A percentile compares a stretch with the other conserved stretches of the same genome.
phyloP scores from a whole-genome alignment of 2,888 invertebrate species.

The Cephus runcator region DNA sequence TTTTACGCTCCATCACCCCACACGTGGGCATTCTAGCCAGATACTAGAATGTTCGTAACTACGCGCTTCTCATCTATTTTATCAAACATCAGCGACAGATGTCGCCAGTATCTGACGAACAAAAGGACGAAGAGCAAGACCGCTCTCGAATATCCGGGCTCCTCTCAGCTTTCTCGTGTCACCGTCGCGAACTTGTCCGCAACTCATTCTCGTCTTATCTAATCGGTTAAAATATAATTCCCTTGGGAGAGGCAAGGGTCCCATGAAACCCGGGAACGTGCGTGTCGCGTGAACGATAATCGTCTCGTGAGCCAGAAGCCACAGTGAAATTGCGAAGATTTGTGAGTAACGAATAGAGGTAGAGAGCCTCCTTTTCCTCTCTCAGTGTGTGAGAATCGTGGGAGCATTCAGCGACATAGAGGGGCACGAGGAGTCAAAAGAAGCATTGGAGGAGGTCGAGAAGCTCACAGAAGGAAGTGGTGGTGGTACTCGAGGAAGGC shows the following conservation, averaged over 20 bases:
- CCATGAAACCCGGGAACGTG: neutral
- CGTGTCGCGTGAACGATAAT: neutral
- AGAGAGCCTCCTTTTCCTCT: neutral
- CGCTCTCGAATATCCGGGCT: neutral
- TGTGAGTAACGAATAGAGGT: neutral
- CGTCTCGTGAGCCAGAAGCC: neutral
- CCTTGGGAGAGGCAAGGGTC: neutral
- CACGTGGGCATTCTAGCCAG: neutral
- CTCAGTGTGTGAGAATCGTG: neutral
- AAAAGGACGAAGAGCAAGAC: neutral
- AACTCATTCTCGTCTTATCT: slow-evolving; percentile 4
- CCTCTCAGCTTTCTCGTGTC: slow-evolving; percentile 9
- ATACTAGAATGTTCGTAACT: neutral
- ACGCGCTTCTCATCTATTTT: neutral
- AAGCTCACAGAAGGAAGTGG: neutral
- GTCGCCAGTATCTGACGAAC: neutral
- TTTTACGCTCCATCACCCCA: neutral
- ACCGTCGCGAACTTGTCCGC: slow-evolving; percentile 6
- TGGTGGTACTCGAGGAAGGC: neutral
- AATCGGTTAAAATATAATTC: slow-evolving; percentile 1
- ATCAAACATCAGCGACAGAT: neutral
- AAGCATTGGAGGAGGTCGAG: neutral
- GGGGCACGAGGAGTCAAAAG: neutral
- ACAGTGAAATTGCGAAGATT: neutral
- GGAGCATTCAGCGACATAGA: neutral